Evolutionary conservation across 2,797 vertebrate genomes (phyloP).

Genomic region (Phrynocephalus vlangalii): DNA sequence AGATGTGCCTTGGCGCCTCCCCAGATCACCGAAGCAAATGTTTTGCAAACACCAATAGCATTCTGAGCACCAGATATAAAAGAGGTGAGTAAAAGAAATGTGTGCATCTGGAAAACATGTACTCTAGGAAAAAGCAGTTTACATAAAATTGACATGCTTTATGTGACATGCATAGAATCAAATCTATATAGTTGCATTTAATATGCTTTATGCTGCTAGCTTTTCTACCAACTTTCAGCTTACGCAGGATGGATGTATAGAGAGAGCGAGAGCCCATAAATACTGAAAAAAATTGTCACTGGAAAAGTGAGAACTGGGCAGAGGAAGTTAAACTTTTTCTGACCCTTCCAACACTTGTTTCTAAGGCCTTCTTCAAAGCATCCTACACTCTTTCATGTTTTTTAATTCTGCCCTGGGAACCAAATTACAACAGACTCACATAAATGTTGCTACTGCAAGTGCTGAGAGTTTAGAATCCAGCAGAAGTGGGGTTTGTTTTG

Average conservation of each 20-base stretch:
- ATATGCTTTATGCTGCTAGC: not conserved
- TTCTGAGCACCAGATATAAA: too few relatives aligned
- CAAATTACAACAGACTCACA: slow-evolving; percentile 8
- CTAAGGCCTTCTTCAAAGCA: not conserved
- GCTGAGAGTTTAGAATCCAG: not conserved
- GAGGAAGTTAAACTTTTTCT: not conserved
- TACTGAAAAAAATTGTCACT: not conserved
- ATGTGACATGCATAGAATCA: not conserved
- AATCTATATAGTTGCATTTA: not conserved
- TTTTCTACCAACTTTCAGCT: not conserved
- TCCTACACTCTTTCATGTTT: not conserved
- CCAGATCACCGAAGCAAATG: too few relatives aligned
- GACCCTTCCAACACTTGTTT: not conserved
- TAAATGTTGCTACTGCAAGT: not conserved
- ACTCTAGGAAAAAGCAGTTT: too few relatives aligned
- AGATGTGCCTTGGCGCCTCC: too few relatives aligned
- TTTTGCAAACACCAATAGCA: too few relatives aligned
- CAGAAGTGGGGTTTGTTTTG: not conserved
- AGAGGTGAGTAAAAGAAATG: too few relatives aligned
- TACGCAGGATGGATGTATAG: not conserved
- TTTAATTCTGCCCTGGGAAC: not conserved
- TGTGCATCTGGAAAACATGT: too few relatives aligned
- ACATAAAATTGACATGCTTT: too few relatives aligned
- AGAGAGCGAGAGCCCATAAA: not conserved
- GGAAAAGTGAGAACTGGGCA: not conserved